A percentile compares a stretch with the other conserved stretches of the same genome.
These are phyloP conservation scores for Neogobius melanostomus DNA, from an alignment of 2,113 vertebrate genomes.

Conservation along the genomic window DNA sequence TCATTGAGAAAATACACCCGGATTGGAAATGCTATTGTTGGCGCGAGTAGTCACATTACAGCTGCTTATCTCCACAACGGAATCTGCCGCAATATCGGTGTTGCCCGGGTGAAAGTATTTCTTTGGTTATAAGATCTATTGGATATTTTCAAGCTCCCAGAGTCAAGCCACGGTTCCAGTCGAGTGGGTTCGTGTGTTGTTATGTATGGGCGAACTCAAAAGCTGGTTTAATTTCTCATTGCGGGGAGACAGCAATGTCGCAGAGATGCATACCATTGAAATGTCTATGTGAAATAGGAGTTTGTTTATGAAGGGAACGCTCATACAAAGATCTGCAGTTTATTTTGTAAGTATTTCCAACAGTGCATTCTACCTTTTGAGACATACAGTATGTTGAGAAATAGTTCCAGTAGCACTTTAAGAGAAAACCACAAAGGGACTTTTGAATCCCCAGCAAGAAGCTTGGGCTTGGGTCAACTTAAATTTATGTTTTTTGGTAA, in stretches of 20 bases:
- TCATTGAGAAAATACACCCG: conserved; percentile 30
- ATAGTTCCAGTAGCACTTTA: too few relatives aligned
- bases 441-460: too few relatives aligned
- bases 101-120: not conserved
- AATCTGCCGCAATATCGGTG: not conserved
- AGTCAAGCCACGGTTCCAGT: not conserved
- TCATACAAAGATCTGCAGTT: not conserved
- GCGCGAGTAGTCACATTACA: not conserved
- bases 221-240: not conserved
- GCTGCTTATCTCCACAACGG: not conserved
- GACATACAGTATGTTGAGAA: too few relatives aligned
- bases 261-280: not conserved
- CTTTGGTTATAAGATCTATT: not conserved
- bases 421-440: too few relatives aligned
- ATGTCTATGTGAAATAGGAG: not conserved
- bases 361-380: too few relatives aligned
- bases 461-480: too few relatives aligned
- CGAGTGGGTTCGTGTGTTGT: not conserved
- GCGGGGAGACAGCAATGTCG: not conserved
- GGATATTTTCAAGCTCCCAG: conserved; percentile 1
- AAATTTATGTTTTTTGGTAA: too few relatives aligned
- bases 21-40: conserved; percentile 15
- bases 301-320: not conserved
- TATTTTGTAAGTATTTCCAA: not conserved
- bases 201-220: not conserved